A percentile compares a stretch with the other conserved stretches of the same genome.
Evolutionary conservation across 2,113 vertebrate species (phyloP).

Genomic region (Sula dactylatra): DNA sequence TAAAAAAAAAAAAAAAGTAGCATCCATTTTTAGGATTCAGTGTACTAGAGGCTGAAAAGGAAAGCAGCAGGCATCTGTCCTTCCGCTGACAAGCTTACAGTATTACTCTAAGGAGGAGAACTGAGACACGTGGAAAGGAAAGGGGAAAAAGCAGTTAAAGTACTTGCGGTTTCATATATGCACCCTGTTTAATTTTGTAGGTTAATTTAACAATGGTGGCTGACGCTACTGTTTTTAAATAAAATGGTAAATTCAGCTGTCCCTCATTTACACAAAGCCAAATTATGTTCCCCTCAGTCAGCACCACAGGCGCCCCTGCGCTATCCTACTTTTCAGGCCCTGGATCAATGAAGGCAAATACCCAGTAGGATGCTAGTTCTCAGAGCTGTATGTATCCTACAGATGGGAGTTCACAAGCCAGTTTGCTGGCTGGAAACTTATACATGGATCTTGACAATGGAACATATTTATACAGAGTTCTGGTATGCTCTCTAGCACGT

Average conservation of each 20-base stretch:
- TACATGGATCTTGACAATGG: slow-evolving; percentile 43
- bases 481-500: slow-evolving; percentile 35
- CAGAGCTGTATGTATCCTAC: neutral
- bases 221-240: neutral
- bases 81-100: neutral
- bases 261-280: neutral
- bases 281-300: neutral
- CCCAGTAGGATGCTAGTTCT: neutral
- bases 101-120: neutral
- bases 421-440: slow-evolving; percentile 53
- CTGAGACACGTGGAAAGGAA: neutral
- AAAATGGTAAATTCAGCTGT: neutral
- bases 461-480: slow-evolving; percentile 52
- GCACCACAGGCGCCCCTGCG: neutral
- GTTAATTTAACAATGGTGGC: neutral
- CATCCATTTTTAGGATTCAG: slow-evolving; percentile 39
- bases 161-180: neutral
- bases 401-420: slow-evolving; percentile 30
- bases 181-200: neutral
- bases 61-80: slow-evolving; percentile 35
- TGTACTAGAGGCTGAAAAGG: slow-evolving; percentile 18
- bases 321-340: neutral
- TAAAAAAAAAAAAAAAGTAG: neutral
- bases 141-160: neutral
- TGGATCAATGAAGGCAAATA: neutral